Percentiles rank a stretch among this genome's conserved stretches.
These are phyloP conservation scores for Triops cancriformis DNA, from an alignment of 1,140 invertebrate genomes.

Conservation along the genomic window DNA sequence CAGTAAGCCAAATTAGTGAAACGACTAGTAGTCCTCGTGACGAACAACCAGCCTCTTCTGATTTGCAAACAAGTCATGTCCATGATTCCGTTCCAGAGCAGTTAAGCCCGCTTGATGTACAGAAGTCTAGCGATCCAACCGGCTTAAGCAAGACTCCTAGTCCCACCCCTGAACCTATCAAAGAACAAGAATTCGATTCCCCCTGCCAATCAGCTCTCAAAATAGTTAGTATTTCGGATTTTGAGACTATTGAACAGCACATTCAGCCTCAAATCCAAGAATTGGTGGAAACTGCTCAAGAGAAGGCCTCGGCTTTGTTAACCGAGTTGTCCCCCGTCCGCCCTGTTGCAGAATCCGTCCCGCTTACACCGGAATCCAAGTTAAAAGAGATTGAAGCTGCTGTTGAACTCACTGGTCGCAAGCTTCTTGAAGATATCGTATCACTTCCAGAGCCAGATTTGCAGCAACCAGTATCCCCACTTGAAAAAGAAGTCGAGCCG, in stretches of 20 bases:
- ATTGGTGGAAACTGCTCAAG: background rate
- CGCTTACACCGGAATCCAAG: background rate
- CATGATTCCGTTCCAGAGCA: background rate
- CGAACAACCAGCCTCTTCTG: background rate
- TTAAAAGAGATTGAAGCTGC: conserved; percentile 23
- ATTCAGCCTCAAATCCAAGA: background rate
- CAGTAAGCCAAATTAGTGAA: background rate
- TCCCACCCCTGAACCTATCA: background rate
- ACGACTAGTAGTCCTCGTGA: background rate
- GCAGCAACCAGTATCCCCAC: background rate
- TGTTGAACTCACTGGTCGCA: conserved; percentile 21
- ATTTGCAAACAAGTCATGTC: background rate
- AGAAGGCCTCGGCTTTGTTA: background rate
- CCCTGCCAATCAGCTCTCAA: background rate
- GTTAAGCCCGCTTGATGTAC: background rate
- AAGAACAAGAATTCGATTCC: background rate
- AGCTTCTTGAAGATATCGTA: conserved; percentile 18
- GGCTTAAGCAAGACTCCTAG: background rate
- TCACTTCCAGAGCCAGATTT: background rate
- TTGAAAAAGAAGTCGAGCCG: background rate
- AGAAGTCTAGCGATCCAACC: background rate
- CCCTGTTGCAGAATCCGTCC: background rate
- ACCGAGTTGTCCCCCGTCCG: background rate
- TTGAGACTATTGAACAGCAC: background rate
- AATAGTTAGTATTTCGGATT: background rate